Evolutionary conservation across 1,140 invertebrate genomes (phyloP), one percentile per base, ranked within the genome.

Genomic region (Trichonephila clavata): DNA sequence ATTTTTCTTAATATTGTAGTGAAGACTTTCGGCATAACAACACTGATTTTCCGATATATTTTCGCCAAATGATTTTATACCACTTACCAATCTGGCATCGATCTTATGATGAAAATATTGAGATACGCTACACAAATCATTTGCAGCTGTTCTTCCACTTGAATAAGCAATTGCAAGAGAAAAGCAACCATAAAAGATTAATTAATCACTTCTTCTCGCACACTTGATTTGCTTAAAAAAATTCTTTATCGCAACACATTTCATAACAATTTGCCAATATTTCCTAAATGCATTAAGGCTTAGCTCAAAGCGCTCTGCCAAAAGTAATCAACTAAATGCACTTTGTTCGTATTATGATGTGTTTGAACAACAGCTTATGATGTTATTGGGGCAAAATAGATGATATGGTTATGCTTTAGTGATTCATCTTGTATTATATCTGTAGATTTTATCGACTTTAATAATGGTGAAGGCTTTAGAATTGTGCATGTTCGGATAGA

Each of bases 121-220:
- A 24, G 68, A 39, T 16, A 20, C 32, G 27, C 32, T 32, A 0
- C 7, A 77, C 71, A 77, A 77, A 77, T 77, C 71, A 39, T 39
- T 32, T 20, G 6, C 27, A 77, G 71, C 27, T 77, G 27, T 16
- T 77, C 27, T 77, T 77, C 71, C 71, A 77, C 32, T 77, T 16
- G 27, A 16, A 14, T 20, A 32, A 32, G 39, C 27, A 77, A 7
- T 7, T 24, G 10, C 71, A 77, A 32, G 16, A 77, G 71, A 32
- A 77, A 77, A 77, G 71, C 32, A 77, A 77, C 32, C 71, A 32
- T 77, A 77, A 77, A 77, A 77, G 71, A 77, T 39, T 77, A 77
- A 77, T 77, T 77, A 77, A 77, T 77, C 71, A 77, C 18, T 77
- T 18, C 16, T 39, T 77, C 27, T 50, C 71, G 18, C 71, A 20